These are phyloP conservation scores for Trachelus troglodyta DNA, from an alignment of 2,888 invertebrate genomes.

Conservation along the genomic window DNA sequence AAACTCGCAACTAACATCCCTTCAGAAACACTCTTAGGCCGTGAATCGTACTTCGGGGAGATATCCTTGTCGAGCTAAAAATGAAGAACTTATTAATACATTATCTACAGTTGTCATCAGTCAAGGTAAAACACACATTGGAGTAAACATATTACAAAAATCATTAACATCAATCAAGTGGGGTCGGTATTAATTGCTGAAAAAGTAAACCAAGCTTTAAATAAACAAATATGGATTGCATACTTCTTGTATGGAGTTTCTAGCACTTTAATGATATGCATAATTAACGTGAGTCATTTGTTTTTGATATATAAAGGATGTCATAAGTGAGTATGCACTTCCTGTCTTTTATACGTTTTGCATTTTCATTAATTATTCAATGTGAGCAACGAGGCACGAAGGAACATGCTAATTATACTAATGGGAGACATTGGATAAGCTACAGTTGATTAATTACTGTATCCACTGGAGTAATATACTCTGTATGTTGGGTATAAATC, in stretches of 20 bases:
- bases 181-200: background rate
- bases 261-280: background rate
- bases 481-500: background rate
- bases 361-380: background rate
- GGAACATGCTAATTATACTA: background rate
- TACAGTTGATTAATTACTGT: background rate
- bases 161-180: background rate
- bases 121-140: background rate
- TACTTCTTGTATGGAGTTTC: background rate
- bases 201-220: background rate
- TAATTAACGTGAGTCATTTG: background rate
- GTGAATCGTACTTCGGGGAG: slow-evolving; percentile 48
- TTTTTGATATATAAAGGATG: background rate
- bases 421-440: background rate
- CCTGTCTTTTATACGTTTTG: background rate
- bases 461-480: background rate
- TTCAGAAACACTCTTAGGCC: slow-evolving; percentile 62
- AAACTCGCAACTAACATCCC: slow-evolving; percentile 58
- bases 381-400: background rate
- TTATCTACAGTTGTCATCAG: background rate
- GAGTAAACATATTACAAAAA: background rate
- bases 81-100: background rate
- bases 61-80: slow-evolving; percentile 58
- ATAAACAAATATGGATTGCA: background rate
- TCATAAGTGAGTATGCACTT: background rate